Percentiles rank a stretch among this genome's conserved stretches.
Conservation (phyloP, 2,888 invertebrate species). For the Acrocyrtus sp. region DNA sequence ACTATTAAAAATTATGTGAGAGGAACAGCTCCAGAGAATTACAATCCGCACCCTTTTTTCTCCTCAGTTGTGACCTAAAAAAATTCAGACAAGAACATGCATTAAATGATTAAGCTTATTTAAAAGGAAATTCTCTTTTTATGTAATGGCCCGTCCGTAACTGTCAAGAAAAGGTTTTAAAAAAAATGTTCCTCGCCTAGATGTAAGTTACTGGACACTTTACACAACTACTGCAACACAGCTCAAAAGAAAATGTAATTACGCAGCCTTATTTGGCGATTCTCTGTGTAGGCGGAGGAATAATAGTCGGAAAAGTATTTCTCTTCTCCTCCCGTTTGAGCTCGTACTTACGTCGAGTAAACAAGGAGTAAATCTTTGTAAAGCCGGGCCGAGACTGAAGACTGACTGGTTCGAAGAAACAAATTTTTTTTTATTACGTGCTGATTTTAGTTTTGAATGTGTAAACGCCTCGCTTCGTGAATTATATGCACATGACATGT, state of each 20-base stretch:
- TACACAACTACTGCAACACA: neutral
- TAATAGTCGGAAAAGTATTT: too few species aligned
- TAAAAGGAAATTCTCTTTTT: neutral
- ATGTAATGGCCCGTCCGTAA: neutral
- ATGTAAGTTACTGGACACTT: neutral
- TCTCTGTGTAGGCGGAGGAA: neutral
- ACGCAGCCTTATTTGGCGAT: neutral
- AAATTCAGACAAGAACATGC: slow-evolving; percentile 6
- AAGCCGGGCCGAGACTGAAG: neutral
- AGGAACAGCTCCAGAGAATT: slow-evolving; percentile 1
- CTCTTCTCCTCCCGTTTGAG: too few species aligned
- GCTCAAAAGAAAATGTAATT: neutral
- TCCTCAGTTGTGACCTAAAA: neutral
- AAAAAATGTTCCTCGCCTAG: neutral
- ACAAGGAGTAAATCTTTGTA: too few species aligned
- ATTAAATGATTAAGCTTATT: neutral
- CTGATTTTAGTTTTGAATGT: neutral
- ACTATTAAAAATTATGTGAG: slow-evolving; percentile 1
- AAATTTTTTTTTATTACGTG: neutral
- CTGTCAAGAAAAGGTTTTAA: neutral
- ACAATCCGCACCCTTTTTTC: neutral
- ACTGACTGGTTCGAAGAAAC: neutral
- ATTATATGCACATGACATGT: neutral
- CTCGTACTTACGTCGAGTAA: too few species aligned
- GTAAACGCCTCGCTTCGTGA: neutral